phyloP scores from a whole-genome alignment of 2,888 invertebrate genomes.

The Caenorhabditis wallacei region DNA sequence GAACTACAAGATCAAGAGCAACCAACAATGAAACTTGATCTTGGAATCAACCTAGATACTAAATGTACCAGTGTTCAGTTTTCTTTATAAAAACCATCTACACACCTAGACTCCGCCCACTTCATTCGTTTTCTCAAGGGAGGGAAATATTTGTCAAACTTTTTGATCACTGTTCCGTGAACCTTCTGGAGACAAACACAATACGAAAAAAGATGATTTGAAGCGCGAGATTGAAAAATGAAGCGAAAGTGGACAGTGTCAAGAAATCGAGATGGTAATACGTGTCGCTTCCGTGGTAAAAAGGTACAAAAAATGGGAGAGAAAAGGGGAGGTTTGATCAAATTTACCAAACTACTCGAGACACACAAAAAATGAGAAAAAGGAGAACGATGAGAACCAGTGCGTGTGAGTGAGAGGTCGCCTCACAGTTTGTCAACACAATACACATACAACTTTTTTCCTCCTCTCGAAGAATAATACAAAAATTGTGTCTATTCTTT shows the following conservation, averaged over 20 bases:
- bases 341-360: constrained; percentile 64
- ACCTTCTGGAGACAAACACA: constrained; percentile 43
- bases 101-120: constrained; percentile 34
- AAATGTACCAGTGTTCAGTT: background rate
- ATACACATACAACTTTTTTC: constrained; percentile 55
- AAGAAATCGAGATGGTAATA: constrained; percentile 38
- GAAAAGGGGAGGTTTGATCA: constrained; percentile 55
- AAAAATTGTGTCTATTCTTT: constrained; percentile 24
- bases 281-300: constrained; percentile 45
- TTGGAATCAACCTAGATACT: constrained; percentile 26
- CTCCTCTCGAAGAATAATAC: constrained; percentile 49
- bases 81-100: constrained; percentile 16
- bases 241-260: constrained; percentile 37
- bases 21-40: constrained; percentile 36
- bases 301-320: constrained; percentile 27
- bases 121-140: constrained; percentile 25
- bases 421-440: constrained; percentile 61
- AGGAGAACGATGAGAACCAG: constrained; percentile 51
- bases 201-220: constrained; percentile 22
- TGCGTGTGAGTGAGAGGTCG: constrained; percentile 59
- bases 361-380: constrained; percentile 38
- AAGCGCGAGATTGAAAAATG: constrained; percentile 22
- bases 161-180: constrained; percentile 55
- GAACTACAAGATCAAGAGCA: constrained; percentile 12
- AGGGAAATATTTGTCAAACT: constrained; percentile 26